Evolutionary conservation across 2,113 vertebrate species (phyloP).

Genomic region (Pelodiscus sinensis): DNA sequence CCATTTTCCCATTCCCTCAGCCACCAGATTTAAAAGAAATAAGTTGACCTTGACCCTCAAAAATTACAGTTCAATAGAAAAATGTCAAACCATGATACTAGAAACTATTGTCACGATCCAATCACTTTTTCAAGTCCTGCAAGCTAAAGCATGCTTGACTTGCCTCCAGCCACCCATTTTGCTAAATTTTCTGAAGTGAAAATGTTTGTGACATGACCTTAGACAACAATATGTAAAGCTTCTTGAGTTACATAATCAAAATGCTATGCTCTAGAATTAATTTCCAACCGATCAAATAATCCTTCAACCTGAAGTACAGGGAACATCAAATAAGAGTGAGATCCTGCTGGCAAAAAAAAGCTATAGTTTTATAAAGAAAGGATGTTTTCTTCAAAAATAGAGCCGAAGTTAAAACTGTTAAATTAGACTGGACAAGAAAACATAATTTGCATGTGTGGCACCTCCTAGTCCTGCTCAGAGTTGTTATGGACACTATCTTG

Average conservation of each 20-base stretch:
- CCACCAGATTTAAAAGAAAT: background rate
- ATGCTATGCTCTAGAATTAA: slow-evolving; percentile 36
- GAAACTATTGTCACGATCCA: background rate
- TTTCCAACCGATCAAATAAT: slow-evolving; percentile 43
- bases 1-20: background rate
- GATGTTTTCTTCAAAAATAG: slow-evolving; percentile 16
- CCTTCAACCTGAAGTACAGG: slow-evolving; percentile 7
- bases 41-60: background rate
- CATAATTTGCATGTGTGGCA: background rate
- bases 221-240: background rate
- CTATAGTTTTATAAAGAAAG: slow-evolving; percentile 8
- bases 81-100: fast-evolving
- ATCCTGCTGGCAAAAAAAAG: slow-evolving; percentile 28
- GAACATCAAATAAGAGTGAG: slow-evolving; percentile 18
- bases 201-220: background rate
- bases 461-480: background rate
- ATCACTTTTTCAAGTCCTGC: background rate
- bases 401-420: slow-evolving; percentile 33
- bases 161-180: background rate
- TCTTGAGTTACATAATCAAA: slow-evolving; percentile 25
- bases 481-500: background rate
- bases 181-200: background rate
- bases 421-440: background rate
- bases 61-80: background rate
- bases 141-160: background rate